Base-by-base conservation (phyloP, 92 coral and sea anemone species). In the Anthopleura xanthogrammica region DNA sequence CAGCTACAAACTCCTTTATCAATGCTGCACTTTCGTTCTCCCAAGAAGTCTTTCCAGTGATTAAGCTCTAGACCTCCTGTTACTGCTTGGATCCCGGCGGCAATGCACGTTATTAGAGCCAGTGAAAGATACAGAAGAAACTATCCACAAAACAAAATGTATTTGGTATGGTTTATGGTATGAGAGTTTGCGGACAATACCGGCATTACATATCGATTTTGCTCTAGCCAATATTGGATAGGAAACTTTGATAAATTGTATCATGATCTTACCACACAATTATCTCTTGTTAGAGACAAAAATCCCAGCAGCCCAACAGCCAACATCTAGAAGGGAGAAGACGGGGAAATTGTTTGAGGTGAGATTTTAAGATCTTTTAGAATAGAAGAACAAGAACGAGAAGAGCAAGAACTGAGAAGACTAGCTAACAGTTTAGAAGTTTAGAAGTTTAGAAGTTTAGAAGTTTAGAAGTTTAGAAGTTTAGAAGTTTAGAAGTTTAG, bases 1-100 rank as follows among this genome's bases (percentile, higher is more conserved):
- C 87, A 84, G 12, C 3, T 19, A 68, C 87, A 84, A 40, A 78
- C 79, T 41, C 87, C 87, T 55, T 23, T 56, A 1, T 8, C 5
- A 29, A 84, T 77, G 48, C 87, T 84, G 71, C 87, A 84, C 68
- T 78, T 77, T 22, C 58, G 22, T 5, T 65, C 52, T 46, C 87
- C 87, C 64, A 84, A 77, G 50, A 60, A 84, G 78, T 78, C 19
- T 50, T 43, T 84, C 87, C 87, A 84, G 65, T 77, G 82, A 12
- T 41, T 0, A 60, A 76, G 79, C 39, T 84, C 87, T 62, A 78
- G 16, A 52, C 87, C 87, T 13, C 13, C 87, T 40, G 80, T 41
- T 5, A 78, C 81, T 2, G 83, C 77, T 54, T 84, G 87, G 1
- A 84, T 65, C 16, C 87, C 87, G 5, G 87, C 83, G 7, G 42